These are phyloP conservation scores for Sialia sialis DNA, from an alignment of 2,113 vertebrate genomes.

Conservation along the genomic window DNA sequence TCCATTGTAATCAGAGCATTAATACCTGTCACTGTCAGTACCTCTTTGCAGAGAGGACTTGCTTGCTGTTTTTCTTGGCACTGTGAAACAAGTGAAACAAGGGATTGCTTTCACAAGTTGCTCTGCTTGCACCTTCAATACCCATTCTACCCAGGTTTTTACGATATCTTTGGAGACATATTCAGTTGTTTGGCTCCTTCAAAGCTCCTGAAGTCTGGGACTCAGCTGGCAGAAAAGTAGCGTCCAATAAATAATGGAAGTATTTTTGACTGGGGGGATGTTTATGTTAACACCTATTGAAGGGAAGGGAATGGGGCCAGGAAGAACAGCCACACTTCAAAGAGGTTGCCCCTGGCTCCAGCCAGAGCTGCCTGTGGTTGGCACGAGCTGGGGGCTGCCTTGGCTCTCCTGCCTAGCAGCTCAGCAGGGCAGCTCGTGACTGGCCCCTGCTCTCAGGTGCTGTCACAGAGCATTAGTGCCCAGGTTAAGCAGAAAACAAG, in stretches of 20 bases:
- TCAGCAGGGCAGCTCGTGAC: neutral
- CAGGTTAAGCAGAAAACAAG: neutral
- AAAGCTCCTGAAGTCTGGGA: conserved; percentile 6
- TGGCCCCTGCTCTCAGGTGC: neutral
- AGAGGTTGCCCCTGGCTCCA: conserved; percentile 1
- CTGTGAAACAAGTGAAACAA: neutral
- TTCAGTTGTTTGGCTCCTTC: conserved; percentile 18
- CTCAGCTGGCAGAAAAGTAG: neutral
- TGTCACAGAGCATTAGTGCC: neutral
- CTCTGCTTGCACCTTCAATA: neutral
- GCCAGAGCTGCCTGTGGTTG: neutral
- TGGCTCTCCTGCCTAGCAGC: neutral
- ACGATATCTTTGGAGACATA: conserved; percentile 27
- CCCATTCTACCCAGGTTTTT: neutral
- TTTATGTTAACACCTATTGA: conserved; percentile 46
- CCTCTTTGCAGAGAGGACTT: neutral
- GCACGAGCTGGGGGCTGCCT: neutral
- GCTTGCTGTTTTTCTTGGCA: neutral
- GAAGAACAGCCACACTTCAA: neutral
- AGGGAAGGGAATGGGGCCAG: neutral
- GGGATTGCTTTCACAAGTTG: conserved; percentile 19
- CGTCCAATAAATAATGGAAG: conserved; percentile 38
- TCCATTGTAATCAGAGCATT: conserved; percentile 1
- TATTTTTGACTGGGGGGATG: neutral
- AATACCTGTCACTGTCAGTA: conserved; percentile 23